A percentile compares a stretch with the other conserved stretches of the same genome.
These are phyloP conservation scores for Genyomyrus donnyi DNA, from an alignment of 2,113 vertebrate genomes.

Conservation along the genomic window DNA sequence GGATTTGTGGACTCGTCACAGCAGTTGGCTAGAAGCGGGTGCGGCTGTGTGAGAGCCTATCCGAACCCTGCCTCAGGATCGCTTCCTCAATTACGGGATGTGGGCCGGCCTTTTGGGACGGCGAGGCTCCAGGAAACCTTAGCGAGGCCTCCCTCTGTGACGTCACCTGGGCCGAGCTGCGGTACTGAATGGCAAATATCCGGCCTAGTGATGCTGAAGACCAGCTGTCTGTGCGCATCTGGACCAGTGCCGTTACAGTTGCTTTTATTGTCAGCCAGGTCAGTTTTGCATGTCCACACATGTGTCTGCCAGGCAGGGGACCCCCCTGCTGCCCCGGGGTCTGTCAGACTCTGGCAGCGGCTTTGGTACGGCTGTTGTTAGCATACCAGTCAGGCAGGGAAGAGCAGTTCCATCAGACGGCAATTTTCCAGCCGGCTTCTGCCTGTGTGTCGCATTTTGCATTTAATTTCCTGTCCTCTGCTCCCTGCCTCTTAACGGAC, in stretches of 20 bases:
- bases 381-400: constrained; percentile 3
- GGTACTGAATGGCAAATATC: not conserved
- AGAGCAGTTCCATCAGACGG: not conserved
- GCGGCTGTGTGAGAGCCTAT: not conserved
- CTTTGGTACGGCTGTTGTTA: not conserved
- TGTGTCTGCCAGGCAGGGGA: not conserved
- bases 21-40: constrained; percentile 6
- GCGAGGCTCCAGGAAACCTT: not conserved
- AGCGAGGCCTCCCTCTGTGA: not conserved
- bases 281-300: not conserved
- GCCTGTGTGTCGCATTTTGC: not conserved
- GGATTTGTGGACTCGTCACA: not conserved
- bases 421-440: not conserved
- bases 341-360: not conserved
- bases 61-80: not conserved
- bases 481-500: not conserved
- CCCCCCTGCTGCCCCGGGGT: not conserved
- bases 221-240: not conserved
- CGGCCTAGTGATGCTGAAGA: not conserved
- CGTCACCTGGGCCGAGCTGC: not conserved
- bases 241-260: not conserved
- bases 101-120: not conserved
- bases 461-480: not conserved
- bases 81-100: not conserved
- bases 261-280: not conserved